A percentile compares a stretch with the other conserved stretches of the same genome.
Evolutionary conservation across 2,888 invertebrate genomes (phyloP).

Genomic region (Meandrusa payeni): DNA sequence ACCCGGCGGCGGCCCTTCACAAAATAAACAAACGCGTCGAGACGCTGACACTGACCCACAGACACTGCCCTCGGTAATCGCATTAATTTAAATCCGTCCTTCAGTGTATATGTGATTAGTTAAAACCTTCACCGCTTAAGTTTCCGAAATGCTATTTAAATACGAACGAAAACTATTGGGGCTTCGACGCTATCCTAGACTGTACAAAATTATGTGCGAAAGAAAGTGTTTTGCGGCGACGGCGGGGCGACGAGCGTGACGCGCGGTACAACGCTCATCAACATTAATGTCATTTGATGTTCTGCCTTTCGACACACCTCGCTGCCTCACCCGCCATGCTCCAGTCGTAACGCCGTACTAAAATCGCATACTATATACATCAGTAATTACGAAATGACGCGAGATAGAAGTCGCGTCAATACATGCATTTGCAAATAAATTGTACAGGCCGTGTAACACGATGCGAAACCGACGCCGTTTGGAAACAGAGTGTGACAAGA

Average conservation of each 20-base stretch:
- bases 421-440: background rate
- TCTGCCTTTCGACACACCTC: conserved; percentile 66
- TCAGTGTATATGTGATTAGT: background rate
- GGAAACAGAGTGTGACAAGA: conserved; percentile 71
- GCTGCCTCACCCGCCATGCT: conserved; percentile 54
- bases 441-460: conserved; percentile 37
- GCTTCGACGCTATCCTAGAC: conserved; percentile 27
- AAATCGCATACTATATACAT: conserved; percentile 1
- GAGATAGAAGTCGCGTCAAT: conserved; percentile 5
- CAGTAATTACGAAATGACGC: conserved; percentile 8
- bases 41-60: conserved; percentile 63
- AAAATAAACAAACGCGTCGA: conserved; percentile 68
- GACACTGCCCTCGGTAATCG: conserved; percentile 33
- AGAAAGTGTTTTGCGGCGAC: conserved; percentile 63
- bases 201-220: conserved; percentile 65
- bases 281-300: conserved; percentile 53
- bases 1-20: conserved; percentile 48
- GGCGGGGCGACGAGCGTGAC: conserved; percentile 58
- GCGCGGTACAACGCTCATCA: conserved; percentile 51
- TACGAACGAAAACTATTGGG: conserved; percentile 9
- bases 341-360: conserved; percentile 33
- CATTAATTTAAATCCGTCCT: conserved; percentile 23
- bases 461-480: conserved; percentile 32
- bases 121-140: background rate
- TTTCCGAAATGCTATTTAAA: background rate